Evolutionary conservation across 2,797 vertebrate species (phyloP).

Genomic region (Triplophysa bombifrons): DNA sequence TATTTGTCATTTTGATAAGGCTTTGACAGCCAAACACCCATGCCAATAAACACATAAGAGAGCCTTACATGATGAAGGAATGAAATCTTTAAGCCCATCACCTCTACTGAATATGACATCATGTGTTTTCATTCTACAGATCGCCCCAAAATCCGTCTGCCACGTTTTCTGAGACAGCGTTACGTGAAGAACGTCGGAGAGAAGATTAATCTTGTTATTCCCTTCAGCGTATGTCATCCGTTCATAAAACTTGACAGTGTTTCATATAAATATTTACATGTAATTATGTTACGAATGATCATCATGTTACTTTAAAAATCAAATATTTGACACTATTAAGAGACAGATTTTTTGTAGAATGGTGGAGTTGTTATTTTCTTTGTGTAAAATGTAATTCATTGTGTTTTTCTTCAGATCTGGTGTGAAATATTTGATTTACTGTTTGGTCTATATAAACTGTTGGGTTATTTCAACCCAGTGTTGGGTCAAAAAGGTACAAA

Average conservation of each 20-base stretch:
- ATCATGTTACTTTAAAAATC: too few species aligned
- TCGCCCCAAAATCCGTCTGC: slow-evolving; percentile 90
- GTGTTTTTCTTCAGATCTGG: too few species aligned
- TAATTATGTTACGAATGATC: too few species aligned
- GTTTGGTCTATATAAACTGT: too few species aligned
- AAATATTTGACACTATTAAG: too few species aligned
- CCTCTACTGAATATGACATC: not conserved
- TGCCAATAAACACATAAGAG: not conserved
- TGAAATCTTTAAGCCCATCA: not conserved
- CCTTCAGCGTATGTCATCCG: slow-evolving; percentile 84
- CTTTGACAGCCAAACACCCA: not conserved
- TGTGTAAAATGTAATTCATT: too few species aligned
- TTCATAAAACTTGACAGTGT: not conserved
- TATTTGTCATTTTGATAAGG: not conserved
- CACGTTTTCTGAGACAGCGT: slow-evolving; percentile 88
- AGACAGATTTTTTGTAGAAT: too few species aligned
- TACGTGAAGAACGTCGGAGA: slow-evolving; percentile 82
- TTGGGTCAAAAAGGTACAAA: too few species aligned
- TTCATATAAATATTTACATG: not conserved
- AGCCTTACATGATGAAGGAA: not conserved
- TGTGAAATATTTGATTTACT: too few species aligned
- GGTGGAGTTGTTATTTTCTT: too few species aligned
- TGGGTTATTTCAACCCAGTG: too few species aligned
- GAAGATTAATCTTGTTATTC: slow-evolving; percentile 90
- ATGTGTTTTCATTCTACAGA: slow-evolving; percentile 70